A percentile compares a stretch with the other conserved stretches of the same genome.
Conservation (phyloP, 2,113 vertebrate species). For the Sapayoa aenigma region DNA sequence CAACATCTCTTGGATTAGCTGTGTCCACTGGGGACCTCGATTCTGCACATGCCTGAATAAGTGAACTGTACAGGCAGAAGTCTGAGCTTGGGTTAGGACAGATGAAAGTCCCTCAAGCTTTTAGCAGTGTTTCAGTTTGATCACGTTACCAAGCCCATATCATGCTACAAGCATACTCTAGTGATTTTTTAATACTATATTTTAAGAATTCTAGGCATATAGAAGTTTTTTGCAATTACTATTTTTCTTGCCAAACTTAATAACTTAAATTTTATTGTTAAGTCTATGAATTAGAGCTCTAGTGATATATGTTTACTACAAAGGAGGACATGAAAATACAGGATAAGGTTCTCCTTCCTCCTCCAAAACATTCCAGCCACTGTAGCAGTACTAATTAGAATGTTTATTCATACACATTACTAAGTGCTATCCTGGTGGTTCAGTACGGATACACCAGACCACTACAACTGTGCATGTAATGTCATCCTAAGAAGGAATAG, state of each 20-base stretch:
- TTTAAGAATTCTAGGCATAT: background rate
- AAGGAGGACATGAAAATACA: background rate
- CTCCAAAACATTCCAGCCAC: background rate
- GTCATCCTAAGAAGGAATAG: background rate
- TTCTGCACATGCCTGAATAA: background rate
- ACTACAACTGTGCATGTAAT: background rate
- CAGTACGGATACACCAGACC: background rate
- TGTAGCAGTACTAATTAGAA: background rate
- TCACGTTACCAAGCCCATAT: background rate
- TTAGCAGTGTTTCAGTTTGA: background rate
- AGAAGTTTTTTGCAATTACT: background rate
- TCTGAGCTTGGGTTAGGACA: background rate
- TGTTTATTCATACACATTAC: background rate
- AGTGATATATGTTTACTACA: background rate
- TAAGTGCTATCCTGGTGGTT: background rate
- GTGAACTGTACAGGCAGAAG: fast-evolving
- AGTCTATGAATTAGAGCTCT: background rate
- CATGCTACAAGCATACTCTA: background rate
- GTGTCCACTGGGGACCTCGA: background rate
- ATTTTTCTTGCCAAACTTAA: background rate
- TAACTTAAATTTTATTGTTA: background rate
- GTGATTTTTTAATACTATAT: background rate
- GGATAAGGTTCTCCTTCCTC: background rate
- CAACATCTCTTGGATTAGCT: background rate
- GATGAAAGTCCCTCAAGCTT: background rate